Evolutionary conservation across 2,797 vertebrate species (phyloP).

Genomic region (Siniperca undulata): DNA sequence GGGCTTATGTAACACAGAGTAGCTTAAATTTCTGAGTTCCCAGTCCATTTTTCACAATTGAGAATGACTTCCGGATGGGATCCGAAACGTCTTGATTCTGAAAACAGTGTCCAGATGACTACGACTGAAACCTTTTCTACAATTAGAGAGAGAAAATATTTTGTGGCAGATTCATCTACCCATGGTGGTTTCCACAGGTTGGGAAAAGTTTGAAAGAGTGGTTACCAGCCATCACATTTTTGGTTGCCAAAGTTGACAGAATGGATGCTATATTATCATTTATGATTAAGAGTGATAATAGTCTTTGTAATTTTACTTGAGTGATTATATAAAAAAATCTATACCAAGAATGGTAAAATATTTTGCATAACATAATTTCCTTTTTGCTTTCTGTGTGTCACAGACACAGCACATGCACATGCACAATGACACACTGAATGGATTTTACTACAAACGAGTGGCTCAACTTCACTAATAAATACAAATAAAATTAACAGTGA

Average conservation of each 20-base stretch:
- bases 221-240: neutral
- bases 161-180: neutral
- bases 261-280: neutral
- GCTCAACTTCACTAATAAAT: slow-evolving; percentile 21
- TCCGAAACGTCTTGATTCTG: no score
- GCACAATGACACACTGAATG: neutral
- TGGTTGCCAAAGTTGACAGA: neutral
- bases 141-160: neutral
- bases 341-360: neutral
- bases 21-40: no score
- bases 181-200: no score
- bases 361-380: neutral
- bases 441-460: slow-evolving; percentile 1
- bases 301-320: neutral
- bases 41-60: no score
- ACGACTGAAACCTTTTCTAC: no score
- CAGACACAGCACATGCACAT: neutral
- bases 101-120: no score
- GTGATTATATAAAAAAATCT: neutral
- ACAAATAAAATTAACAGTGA: slow-evolving; percentile 25
- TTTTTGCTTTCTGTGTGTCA: neutral
- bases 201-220: no score
- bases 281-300: neutral
- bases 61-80: no score
- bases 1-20: no score